Conservation (phyloP, 2,888 invertebrate species). For the Ganaspis brasiliensis region DNA sequence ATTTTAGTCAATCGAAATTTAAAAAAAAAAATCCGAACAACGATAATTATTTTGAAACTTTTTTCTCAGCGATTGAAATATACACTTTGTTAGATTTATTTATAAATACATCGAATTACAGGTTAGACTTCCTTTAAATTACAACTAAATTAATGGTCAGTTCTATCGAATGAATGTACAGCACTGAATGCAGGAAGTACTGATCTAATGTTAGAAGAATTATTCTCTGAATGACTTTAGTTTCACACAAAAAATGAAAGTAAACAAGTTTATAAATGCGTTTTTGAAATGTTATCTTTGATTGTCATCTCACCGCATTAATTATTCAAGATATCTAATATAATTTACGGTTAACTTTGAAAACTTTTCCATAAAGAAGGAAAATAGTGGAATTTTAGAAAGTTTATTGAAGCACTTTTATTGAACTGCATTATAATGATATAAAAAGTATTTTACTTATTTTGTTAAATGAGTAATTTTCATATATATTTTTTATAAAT, state of each 20-base stretch:
- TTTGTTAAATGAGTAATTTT: too few species aligned
- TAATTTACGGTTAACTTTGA: background rate
- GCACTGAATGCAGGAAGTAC: constrained; percentile 1
- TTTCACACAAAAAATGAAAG: background rate
- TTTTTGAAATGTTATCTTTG: background rate
- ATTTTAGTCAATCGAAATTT: too few species aligned
- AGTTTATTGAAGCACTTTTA: too few species aligned
- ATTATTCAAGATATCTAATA: background rate
- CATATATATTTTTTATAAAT: too few species aligned
- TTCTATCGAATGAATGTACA: background rate
- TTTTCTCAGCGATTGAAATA: too few species aligned
- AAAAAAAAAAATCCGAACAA: too few species aligned
- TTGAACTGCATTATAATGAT: too few species aligned
- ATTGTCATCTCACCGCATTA: background rate
- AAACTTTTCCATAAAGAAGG: background rate
- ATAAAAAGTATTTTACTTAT: too few species aligned
- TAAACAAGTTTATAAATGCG: background rate
- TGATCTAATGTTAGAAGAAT: constrained; percentile 1
- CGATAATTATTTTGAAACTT: too few species aligned
- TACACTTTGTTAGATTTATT: background rate
- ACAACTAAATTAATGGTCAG: background rate
- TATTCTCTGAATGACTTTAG: constrained; percentile 17
- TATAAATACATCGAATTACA: background rate
- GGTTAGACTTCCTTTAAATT: constrained; percentile 5
- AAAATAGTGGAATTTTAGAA: background rate